Evolutionary conservation across 2,113 vertebrate species (phyloP), one percentile per base, ranked within the genome.

Genomic region (Platysteira castanea): DNA sequence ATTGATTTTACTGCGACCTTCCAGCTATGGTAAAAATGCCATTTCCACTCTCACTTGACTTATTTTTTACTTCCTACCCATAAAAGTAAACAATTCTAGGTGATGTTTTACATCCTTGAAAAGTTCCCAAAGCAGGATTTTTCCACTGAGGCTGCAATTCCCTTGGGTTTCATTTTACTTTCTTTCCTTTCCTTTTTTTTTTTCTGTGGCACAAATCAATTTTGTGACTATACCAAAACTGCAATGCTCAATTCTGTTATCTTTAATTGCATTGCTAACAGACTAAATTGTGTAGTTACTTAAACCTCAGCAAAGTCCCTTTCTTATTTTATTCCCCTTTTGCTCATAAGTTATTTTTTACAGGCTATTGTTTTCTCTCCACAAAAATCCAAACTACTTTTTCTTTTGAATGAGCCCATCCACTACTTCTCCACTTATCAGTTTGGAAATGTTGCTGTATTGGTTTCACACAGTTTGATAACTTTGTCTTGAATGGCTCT

Each of bases 101-200:
- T 1, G 0, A 88, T 74, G 27, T 65, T 95, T 90, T 86, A 87
- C 46, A 84, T 83, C 71, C 33, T 84, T 56, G 82, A 93, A 86
- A 96, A 90, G 60, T 59, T 86, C 63, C 71, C 84, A 67, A 84
- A 94, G 50, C 67, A 88, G 59, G 67, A 88, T 94, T 96, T 96
- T 96, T 94, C 84, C 70, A 95, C 27, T 47, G 70, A 90, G 64
- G 33, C 68, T 89, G 50, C 41, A 96, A 50, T 44, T 84, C 37
- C 17, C n/a, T 81, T 70, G 37, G 11, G 18, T 83, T 76, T 41
- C 11, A 4, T 22, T 69, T 50, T 37, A 35, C 24, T 85, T 64
- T 6, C 46, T 26, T 53, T 24, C 9, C 11, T 26, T 20, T 21
- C 50, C 9, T 13, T 7, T 27, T 42, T 33, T 23, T 2, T 11